Evolutionary conservation across 2,888 invertebrate species (phyloP).

Genomic region (Pelosia muscerda): DNA sequence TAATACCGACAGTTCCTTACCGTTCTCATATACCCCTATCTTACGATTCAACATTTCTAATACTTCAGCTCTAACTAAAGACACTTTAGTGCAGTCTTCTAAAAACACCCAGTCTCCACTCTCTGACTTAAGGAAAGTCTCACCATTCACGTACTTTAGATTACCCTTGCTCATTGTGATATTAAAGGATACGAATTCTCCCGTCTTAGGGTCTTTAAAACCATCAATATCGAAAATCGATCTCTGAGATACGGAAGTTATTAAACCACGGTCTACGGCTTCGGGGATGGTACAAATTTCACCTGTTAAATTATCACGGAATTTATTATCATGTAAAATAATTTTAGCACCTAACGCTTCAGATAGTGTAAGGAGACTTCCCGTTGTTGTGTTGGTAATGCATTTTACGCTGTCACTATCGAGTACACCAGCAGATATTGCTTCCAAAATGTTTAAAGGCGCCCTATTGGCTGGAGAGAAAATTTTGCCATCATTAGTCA

Average conservation of each 20-base stretch:
- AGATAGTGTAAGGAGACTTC: slow-evolving; percentile 93
- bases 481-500: slow-evolving; percentile 92
- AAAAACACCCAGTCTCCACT: slow-evolving; percentile 92
- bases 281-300: slow-evolving; percentile 93
- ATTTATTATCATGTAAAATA: slow-evolving; percentile 90
- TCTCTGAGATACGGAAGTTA: slow-evolving; percentile 94
- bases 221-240: slow-evolving; percentile 97
- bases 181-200: slow-evolving; percentile 94
- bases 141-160: slow-evolving; percentile 91
- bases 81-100: slow-evolving; percentile 92
- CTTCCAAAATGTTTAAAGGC: slow-evolving; percentile 93
- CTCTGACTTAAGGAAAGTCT: slow-evolving; percentile 91
- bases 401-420: slow-evolving; percentile 95
- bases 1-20: slow-evolving; percentile 92
- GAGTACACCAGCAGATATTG: slow-evolving; percentile 94
- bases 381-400: slow-evolving; percentile 92
- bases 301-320: slow-evolving; percentile 91
- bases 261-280: slow-evolving; percentile 95
- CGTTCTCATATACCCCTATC: slow-evolving; percentile 93
- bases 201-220: slow-evolving; percentile 93
- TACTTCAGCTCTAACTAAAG: slow-evolving; percentile 94
- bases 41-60: slow-evolving; percentile 94
- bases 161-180: slow-evolving; percentile 92
- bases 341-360: slow-evolving; percentile 95
- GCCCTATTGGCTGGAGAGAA: slow-evolving; percentile 93